Base-by-base conservation (phyloP, 2,888 invertebrate genomes). In the Leucophenga maculata region DNA sequence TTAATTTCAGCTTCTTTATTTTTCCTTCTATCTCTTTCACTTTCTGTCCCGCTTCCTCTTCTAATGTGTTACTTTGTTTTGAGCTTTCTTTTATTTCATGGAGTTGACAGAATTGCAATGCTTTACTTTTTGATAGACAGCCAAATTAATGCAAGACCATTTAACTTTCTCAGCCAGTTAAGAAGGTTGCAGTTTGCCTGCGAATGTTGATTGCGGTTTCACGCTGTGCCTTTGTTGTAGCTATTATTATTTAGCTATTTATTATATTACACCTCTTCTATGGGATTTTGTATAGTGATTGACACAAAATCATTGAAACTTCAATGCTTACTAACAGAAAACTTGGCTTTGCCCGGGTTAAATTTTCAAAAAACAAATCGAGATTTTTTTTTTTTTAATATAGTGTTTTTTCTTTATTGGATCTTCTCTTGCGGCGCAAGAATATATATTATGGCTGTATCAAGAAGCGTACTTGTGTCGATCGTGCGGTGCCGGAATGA, bases 401-500 rank as follows among this genome's bases (percentile, higher is more conserved):
- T n/a, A n/a, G n/a, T n/a, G n/a, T n/a, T n/a, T n/a, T n/a, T n/a
- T n/a, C n/a, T n/a, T n/a, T n/a, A n/a, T n/a, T n/a, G n/a, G n/a
- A n/a, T n/a, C n/a, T n/a, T n/a, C n/a, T n/a, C n/a, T n/a, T n/a
- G n/a, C n/a, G n/a, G n/a, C n/a, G n/a, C n/a, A n/a, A n/a, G n/a
- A n/a, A n/a, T n/a, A n/a, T n/a, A n/a, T n/a, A n/a, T n/a, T 97
- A 98, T 79, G 92, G 93, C 66, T 94, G 95, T 0, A 94, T 98
- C 11, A 98, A 98, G 86, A 97, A 96, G 85, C 94, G 94, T 74
- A 93, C 94, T 74, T 93, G 92, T 14, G 91, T 95, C 0, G 95
- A 95, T 75, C 90, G 93, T 46, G 93, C 93, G 0, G 90, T 93
- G 1, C 93, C 94, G 85, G 81, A 89, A 75, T 77, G 85, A 86